Conservation (phyloP, 2,888 invertebrate genomes). For the Caenorhabditis imperialis region DNA sequence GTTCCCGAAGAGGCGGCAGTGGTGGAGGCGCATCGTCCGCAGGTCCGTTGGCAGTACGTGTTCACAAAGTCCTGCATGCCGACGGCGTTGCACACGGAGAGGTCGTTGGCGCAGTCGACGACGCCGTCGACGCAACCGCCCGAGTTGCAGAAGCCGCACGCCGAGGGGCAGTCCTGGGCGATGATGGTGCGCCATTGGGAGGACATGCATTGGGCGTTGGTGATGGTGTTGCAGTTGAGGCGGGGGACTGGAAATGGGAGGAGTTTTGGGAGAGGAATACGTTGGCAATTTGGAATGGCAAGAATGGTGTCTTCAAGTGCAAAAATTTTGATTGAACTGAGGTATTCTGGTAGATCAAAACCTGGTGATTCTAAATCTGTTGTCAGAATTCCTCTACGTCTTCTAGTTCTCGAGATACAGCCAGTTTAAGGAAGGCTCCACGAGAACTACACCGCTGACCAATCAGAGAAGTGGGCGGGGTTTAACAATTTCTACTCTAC, state of each 20-base stretch:
- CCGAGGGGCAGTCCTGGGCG: conserved; percentile 27
- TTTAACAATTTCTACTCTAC: too few species aligned
- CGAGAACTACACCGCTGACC: too few species aligned
- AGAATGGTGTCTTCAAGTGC: too few species aligned
- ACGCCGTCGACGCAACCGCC: conserved; percentile 60
- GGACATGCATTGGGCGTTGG: conserved; percentile 16
- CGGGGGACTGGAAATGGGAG: neutral
- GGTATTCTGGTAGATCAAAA: too few species aligned
- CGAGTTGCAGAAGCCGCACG: conserved; percentile 38
- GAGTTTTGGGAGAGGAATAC: conserved; percentile 29
- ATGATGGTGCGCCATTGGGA: conserved; percentile 34
- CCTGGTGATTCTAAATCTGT: too few species aligned
- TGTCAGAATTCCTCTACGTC: too few species aligned
- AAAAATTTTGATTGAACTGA: too few species aligned
- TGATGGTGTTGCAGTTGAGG: conserved; percentile 32
- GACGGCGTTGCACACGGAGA: conserved; percentile 34
- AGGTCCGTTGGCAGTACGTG: conserved; percentile 61
- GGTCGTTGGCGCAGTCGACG: conserved; percentile 50
- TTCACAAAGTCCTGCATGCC: too few species aligned
- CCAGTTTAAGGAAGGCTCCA: too few species aligned
- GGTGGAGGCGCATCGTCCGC: conserved; percentile 32
- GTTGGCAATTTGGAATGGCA: too few species aligned
- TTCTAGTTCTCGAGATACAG: too few species aligned
- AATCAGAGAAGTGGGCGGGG: too few species aligned
- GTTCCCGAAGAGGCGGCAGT: conserved; percentile 12